A percentile compares a stretch with the other conserved stretches of the same genome.
phyloP scores from a whole-genome alignment of 2,113 vertebrate genomes.

The Oxygymnocypris stewartii region DNA sequence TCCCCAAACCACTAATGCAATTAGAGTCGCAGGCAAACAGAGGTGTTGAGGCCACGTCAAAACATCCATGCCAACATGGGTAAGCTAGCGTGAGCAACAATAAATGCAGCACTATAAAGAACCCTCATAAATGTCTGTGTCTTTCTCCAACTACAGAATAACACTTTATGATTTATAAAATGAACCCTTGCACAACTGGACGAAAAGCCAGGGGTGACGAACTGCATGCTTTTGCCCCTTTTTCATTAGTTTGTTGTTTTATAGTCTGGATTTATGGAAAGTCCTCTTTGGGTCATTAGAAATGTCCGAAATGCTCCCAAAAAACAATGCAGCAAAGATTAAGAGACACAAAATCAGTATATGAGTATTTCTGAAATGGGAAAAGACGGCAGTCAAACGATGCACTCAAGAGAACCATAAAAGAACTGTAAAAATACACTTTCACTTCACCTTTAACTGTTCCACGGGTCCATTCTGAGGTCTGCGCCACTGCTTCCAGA shows the following conservation, averaged over 20 bases:
- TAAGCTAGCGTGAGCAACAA: not conserved
- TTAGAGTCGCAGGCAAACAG: conserved; percentile 47
- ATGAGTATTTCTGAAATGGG: conserved; percentile 19
- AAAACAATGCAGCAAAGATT: conserved; percentile 12
- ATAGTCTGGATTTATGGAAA: conserved; percentile 34
- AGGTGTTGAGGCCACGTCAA: conserved; percentile 45
- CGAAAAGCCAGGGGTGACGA: conserved; percentile 11
- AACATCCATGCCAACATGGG: conserved; percentile 35
- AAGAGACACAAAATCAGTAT: conserved; percentile 1
- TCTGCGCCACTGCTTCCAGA: conserved; percentile 31
- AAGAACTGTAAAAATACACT: conserved; percentile 19
- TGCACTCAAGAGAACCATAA: conserved; percentile 27
- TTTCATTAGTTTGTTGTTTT: conserved; percentile 41
- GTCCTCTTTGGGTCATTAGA: conserved; percentile 22
- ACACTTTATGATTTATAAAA: conserved; percentile 57
- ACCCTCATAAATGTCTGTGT: conserved; percentile 55
- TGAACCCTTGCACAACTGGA: conserved; percentile 31
- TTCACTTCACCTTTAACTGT: conserved; percentile 36
- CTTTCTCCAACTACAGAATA: conserved; percentile 59
- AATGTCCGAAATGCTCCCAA: conserved; percentile 32
- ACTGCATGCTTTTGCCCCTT: conserved; percentile 9
- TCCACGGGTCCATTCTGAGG: not conserved
- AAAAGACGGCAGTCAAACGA: conserved; percentile 29
- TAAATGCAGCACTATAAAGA: conserved; percentile 26
- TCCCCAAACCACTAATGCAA: conserved; percentile 57